phyloP scores from a whole-genome alignment of 2,113 vertebrate species.

The Alces alces region DNA sequence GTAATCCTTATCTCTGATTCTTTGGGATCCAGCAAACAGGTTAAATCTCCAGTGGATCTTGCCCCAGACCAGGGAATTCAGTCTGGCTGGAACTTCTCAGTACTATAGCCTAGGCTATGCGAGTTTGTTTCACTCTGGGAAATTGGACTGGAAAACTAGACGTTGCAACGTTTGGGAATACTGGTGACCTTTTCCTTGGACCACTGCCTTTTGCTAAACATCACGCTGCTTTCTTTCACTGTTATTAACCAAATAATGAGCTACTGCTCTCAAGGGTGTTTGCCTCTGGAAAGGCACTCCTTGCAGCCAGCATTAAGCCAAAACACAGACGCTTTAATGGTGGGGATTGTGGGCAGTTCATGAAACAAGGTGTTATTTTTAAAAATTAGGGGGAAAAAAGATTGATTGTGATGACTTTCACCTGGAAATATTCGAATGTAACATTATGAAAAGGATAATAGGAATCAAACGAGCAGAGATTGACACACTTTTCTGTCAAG shows the following conservation, averaged over 20 bases:
- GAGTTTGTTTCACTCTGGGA: conserved; percentile 15
- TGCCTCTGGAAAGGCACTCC: background rate
- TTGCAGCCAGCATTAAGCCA: background rate
- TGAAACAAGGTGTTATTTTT: background rate
- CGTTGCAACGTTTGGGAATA: background rate
- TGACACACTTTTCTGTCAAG: background rate
- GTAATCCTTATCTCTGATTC: conserved; percentile 78
- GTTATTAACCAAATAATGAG: conserved; percentile 51
- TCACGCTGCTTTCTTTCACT: background rate
- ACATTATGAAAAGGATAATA: background rate
- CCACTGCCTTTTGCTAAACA: conserved; percentile 31
- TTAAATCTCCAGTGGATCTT: conserved; percentile 27
- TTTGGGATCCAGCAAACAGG: conserved; percentile 61
- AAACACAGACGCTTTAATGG: background rate
- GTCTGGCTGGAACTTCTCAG: background rate
- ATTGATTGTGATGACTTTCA: background rate
- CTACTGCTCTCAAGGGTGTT: background rate
- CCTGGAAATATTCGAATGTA: background rate
- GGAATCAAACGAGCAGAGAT: background rate
- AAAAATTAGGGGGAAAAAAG: background rate
- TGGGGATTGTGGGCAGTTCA: background rate
- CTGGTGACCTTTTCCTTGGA: conserved; percentile 21
- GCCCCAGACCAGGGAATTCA: conserved; percentile 33
- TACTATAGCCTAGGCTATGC: background rate
- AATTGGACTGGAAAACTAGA: conserved; percentile 72